phyloP scores from a whole-genome alignment of 2,888 invertebrate genomes.

The Calliphora vomitoria region DNA sequence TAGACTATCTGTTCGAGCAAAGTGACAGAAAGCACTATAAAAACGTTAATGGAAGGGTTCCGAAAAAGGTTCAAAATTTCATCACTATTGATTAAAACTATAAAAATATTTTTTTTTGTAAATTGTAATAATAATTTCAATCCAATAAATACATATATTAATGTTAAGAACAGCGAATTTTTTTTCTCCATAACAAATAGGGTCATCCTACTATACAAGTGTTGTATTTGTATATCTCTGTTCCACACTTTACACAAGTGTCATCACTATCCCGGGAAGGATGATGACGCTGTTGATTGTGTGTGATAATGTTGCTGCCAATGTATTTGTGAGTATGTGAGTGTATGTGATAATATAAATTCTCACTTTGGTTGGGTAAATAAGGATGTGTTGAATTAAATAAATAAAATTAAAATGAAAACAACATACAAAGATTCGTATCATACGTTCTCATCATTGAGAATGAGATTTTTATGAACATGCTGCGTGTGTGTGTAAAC shows the following conservation, averaged over 20 bases:
- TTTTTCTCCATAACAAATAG: too few relatives aligned
- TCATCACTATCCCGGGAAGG: neutral
- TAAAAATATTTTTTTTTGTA: too few relatives aligned
- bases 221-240: neutral
- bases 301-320: neutral
- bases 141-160: too few relatives aligned
- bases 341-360: neutral
- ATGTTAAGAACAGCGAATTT: too few relatives aligned
- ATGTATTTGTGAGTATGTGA: neutral
- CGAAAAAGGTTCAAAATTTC: too few relatives aligned
- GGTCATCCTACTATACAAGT: neutral
- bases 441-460: neutral
- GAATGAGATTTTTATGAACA: neutral
- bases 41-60: too few relatives aligned
- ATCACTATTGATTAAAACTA: too few relatives aligned
- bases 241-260: neutral
- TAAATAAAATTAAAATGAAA: conserved; percentile 5
- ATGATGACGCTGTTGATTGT: conserved; percentile 5
- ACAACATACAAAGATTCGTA: neutral
- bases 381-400: conserved; percentile 31
- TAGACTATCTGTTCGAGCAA: too few relatives aligned
- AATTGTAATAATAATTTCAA: too few relatives aligned
- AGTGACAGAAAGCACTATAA: too few relatives aligned
- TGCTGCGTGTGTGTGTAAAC: too few relatives aligned
- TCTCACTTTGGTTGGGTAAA: conserved; percentile 7